Evolutionary conservation across 2,888 invertebrate species (phyloP).

Genomic region (Acronicta aceris): DNA sequence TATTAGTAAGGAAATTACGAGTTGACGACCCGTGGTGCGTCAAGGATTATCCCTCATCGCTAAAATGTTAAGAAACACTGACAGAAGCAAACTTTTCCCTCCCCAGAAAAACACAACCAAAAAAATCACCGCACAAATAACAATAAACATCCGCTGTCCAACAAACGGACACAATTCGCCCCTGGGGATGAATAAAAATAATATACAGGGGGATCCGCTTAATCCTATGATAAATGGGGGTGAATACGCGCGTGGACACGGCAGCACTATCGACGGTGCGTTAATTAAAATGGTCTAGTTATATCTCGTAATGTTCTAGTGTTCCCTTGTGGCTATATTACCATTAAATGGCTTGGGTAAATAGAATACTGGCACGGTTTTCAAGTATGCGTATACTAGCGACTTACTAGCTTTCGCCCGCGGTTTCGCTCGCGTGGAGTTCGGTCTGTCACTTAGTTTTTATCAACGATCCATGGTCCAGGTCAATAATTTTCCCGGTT

Average conservation of each 20-base stretch:
- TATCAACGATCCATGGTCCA: too few species aligned
- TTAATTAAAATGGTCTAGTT: constrained; percentile 50
- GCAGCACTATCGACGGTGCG: constrained; percentile 41
- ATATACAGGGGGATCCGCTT: constrained; percentile 78
- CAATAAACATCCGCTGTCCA: constrained; percentile 51
- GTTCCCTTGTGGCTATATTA: constrained; percentile 1
- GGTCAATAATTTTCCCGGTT: too few species aligned
- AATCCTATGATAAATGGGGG: constrained; percentile 81
- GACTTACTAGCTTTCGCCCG: too few species aligned
- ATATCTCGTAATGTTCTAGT: constrained; percentile 19
- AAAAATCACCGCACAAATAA: constrained; percentile 50
- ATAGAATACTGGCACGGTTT: background rate
- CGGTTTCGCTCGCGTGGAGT: too few species aligned
- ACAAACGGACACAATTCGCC: constrained; percentile 74
- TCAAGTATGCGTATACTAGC: too few species aligned
- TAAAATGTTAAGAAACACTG: too few species aligned
- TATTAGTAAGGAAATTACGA: too few species aligned
- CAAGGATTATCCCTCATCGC: too few species aligned
- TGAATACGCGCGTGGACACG: constrained; percentile 56
- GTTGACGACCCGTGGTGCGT: too few species aligned
- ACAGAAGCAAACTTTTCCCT: constrained; percentile 1
- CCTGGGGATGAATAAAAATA: constrained; percentile 79
- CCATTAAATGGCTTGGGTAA: background rate
- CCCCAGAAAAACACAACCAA: constrained; percentile 20
- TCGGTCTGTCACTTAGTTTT: too few species aligned